A percentile compares a stretch with the other conserved stretches of the same genome.
These are phyloP conservation scores for Pagetopsis macropterus DNA, from an alignment of 2,797 vertebrate genomes.

Conservation along the genomic window DNA sequence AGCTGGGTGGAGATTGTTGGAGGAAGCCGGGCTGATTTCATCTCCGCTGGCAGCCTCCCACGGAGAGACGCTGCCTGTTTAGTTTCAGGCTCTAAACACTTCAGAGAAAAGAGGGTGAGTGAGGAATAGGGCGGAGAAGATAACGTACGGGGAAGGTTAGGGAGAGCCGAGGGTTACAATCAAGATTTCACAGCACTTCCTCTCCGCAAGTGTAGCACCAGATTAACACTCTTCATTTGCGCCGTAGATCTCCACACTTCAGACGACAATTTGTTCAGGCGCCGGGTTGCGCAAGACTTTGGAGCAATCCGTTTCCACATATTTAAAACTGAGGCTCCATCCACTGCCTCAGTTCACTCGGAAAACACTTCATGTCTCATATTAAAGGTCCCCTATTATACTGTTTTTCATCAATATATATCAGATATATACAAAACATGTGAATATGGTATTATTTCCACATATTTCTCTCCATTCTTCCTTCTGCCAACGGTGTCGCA, in stretches of 20 bases:
- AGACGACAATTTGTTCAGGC: slow-evolving; percentile 60
- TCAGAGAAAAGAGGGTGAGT: slow-evolving; percentile 1
- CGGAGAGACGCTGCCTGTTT: slow-evolving; percentile 54
- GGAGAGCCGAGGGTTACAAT: slow-evolving; percentile 60
- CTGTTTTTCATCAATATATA: too few relatives aligned
- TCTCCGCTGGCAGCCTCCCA: slow-evolving; percentile 42
- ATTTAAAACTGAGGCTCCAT: slow-evolving; percentile 33
- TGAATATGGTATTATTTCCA: too few relatives aligned
- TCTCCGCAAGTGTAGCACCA: slow-evolving; percentile 42
- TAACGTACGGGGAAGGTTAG: background rate
- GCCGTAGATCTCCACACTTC: slow-evolving; percentile 64
- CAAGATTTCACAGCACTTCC: slow-evolving; percentile 65
- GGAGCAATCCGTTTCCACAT: slow-evolving; percentile 26
- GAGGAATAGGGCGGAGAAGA: too few relatives aligned
- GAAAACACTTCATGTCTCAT: too few relatives aligned
- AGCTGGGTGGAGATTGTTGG: slow-evolving; percentile 44
- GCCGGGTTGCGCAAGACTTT: slow-evolving; percentile 28
- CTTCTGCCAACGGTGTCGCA: too few relatives aligned
- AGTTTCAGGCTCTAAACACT: slow-evolving; percentile 36
- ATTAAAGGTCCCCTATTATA: too few relatives aligned
- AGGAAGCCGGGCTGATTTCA: slow-evolving; percentile 44
- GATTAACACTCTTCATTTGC: slow-evolving; percentile 65
- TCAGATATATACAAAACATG: too few relatives aligned
- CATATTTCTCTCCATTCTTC: too few relatives aligned
- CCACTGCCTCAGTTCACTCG: background rate